phyloP scores from a whole-genome alignment of 2,113 vertebrate species.

The Aegithalos caudatus region DNA sequence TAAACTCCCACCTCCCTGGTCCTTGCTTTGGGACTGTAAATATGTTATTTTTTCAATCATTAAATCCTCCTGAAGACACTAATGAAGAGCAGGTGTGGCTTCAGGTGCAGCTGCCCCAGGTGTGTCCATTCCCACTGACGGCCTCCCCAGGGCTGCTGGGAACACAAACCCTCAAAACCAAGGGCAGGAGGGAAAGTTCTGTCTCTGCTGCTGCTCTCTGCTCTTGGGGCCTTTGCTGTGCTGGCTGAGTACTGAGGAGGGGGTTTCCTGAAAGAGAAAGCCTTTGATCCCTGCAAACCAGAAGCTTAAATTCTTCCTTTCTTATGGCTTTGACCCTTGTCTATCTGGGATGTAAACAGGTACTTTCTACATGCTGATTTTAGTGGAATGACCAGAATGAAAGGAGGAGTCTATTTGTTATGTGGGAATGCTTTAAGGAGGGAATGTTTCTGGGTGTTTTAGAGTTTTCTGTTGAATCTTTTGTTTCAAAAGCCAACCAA shows the following conservation, averaged over 20 bases:
- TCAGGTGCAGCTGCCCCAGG: neutral
- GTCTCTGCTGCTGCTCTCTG: rapidly evolving
- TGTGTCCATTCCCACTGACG: neutral
- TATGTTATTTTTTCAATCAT: neutral
- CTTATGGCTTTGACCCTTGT: rapidly evolving
- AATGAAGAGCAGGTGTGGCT: neutral
- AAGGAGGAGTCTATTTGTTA: neutral
- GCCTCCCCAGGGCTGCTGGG: neutral
- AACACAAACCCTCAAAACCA: neutral
- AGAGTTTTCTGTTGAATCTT: neutral
- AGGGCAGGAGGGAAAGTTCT: rapidly evolving
- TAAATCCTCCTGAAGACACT: neutral
- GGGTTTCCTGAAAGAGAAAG: rapidly evolving
- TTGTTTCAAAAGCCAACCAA: neutral
- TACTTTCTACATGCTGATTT: rapidly evolving
- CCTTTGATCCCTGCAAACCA: rapidly evolving
- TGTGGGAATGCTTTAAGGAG: neutral
- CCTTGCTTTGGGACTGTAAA: neutral
- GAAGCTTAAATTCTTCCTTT: neutral
- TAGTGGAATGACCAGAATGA: neutral
- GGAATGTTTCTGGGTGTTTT: neutral
- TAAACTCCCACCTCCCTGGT: rapidly evolving
- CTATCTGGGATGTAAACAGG: rapidly evolving
- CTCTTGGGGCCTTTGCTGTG: rapidly evolving
- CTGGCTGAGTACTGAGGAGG: neutral